Conservation (phyloP, 2,888 invertebrate species). For the Metalampra italica region DNA sequence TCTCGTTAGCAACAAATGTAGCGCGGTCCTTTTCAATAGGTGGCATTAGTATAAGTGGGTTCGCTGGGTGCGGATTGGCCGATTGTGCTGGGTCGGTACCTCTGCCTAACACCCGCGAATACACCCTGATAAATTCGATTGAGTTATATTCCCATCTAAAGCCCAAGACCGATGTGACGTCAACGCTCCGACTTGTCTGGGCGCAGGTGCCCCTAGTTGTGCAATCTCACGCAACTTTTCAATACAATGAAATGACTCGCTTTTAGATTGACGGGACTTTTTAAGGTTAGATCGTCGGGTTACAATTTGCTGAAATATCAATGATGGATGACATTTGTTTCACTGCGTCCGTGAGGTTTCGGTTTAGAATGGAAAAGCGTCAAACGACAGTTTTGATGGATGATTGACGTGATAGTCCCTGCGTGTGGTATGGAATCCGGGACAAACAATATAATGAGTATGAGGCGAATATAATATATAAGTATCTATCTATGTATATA, state of each 20-base stretch:
- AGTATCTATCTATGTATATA: too few species aligned
- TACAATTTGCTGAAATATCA: too few species aligned
- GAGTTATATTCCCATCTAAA: conserved; percentile 53
- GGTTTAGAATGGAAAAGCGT: too few species aligned
- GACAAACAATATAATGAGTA: too few species aligned
- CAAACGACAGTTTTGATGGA: too few species aligned
- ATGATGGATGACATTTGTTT: too few species aligned
- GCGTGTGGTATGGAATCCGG: too few species aligned
- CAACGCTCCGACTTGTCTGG: conserved; percentile 24
- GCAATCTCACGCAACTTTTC: conserved; percentile 16
- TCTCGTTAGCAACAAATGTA: conserved; percentile 42
- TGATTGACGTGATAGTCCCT: too few species aligned
- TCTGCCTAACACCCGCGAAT: conserved; percentile 35
- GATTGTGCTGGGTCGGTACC: conserved; percentile 40
- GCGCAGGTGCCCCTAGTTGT: conserved; percentile 42
- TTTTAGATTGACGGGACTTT: neutral
- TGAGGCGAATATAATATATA: too few species aligned
- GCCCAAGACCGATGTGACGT: conserved; percentile 16
- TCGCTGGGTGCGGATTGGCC: conserved; percentile 42
- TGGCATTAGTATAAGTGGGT: conserved; percentile 57
- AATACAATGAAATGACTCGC: neutral
- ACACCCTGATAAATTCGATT: conserved; percentile 37
- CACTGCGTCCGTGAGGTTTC: too few species aligned
- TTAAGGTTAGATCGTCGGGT: too few species aligned
- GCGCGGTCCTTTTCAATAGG: conserved; percentile 49